Evolutionary conservation across 1,140 invertebrate species (phyloP), one percentile per base, ranked within the genome.

Genomic region (Mizuhopecten yessoensis): DNA sequence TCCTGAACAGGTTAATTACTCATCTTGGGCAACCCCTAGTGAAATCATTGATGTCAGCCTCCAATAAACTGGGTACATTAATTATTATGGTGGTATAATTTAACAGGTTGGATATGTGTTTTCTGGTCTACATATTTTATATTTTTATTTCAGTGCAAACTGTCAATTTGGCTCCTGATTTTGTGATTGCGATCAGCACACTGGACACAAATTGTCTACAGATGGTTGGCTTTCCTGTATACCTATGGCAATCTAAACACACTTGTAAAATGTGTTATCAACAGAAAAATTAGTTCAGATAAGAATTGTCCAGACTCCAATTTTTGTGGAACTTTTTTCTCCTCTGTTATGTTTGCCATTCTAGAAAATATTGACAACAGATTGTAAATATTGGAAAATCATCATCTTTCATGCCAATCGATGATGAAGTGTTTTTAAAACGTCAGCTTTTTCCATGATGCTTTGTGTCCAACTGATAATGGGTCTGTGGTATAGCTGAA

Each of bases 271-370:
- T n/a, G n/a, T 75, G 57, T n/a, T 17, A 75, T 75, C 57, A 29
- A 17, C 29, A 75, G 23, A 0, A 29, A n/a, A 75, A 75, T 75
- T 3, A 75, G 23, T 17, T 5, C 57, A 29, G 57, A 75, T 75
- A 75, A 75, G 57, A 75, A 75, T 17, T 75, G 57, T 75, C 57
- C 57, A 75, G 57, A n/a, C 57, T 75, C 57, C 57, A 75, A 75
- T 75, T 75, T 29, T n/a, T 29, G 3, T 9, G n/a, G 1, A 29
- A 23, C 11, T 17, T 17, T 29, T 45, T 45, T 7, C 57, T 75
- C 23, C 5, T 5, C 57, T 3, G 57, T 17, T n/a, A 29, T 45
- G 42, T 45, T 45, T 45, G 17, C 57, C 23, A 29, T 75, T 75
- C 57, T 29, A 5, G 57, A n/a, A 75, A 75, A 75, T 29, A 75